Conservation (phyloP, 2,113 vertebrate species). For the Tetrax tetrax region DNA sequence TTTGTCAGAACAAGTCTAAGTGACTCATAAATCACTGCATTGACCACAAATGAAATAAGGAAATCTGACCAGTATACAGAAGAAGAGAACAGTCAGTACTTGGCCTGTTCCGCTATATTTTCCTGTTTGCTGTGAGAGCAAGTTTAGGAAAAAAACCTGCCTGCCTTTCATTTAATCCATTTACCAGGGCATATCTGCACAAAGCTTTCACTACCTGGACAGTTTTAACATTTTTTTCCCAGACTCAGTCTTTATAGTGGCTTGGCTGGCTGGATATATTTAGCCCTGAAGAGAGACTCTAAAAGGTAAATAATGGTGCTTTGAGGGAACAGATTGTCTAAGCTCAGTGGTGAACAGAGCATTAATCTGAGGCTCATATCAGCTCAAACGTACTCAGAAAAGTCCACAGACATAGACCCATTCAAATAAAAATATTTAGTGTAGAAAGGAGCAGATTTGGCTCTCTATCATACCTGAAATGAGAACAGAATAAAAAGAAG, state of each 20-base stretch:
- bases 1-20: background rate
- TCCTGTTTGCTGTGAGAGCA: background rate
- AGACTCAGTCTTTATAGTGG: background rate
- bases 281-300: background rate
- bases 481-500: background rate
- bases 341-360: background rate
- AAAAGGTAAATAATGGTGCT: background rate
- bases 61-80: background rate
- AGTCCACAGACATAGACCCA: background rate
- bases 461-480: background rate
- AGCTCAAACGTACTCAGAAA: background rate
- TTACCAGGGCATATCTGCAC: background rate
- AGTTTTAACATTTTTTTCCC: conserved; percentile 32
- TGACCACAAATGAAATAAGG: background rate
- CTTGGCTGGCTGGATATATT: conserved; percentile 16
- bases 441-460: background rate
- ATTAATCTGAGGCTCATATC: background rate
- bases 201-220: background rate
- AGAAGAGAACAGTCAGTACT: background rate
- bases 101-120: background rate
- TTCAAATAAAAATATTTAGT: background rate
- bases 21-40: background rate
- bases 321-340: background rate
- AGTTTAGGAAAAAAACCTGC: background rate
- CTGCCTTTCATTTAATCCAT: conserved; percentile 6